Evolutionary conservation across 2,113 vertebrate genomes (phyloP).

Genomic region (Aldabrachelys gigantea): DNA sequence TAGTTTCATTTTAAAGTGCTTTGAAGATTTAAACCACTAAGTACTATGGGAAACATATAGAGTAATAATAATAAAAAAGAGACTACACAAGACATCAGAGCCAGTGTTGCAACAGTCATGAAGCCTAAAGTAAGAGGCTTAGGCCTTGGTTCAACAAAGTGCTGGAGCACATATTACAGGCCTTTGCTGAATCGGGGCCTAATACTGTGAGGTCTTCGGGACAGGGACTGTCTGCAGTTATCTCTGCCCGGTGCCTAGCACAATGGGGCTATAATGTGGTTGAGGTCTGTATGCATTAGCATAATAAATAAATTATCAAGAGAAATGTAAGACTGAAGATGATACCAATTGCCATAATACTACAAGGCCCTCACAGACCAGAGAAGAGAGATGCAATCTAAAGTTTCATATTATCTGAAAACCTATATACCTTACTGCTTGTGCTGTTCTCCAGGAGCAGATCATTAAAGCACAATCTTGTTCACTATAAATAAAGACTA

Average conservation of each 20-base stretch:
- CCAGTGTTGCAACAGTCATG: constrained; percentile 67
- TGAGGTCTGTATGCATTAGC: constrained; percentile 21
- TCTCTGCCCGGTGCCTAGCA: constrained; percentile 36
- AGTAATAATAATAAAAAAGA: constrained; percentile 58
- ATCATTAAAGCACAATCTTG: constrained; percentile 57
- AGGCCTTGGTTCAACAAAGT: neutral
- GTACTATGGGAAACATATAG: constrained; percentile 52
- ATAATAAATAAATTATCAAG: constrained; percentile 7
- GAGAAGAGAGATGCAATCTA: neutral
- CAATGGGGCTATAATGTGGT: constrained; percentile 46
- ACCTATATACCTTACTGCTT: constrained; percentile 42
- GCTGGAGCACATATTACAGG: constrained; percentile 21
- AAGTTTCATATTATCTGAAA: constrained; percentile 44
- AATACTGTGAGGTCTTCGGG: constrained; percentile 64
- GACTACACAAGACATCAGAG: constrained; percentile 18
- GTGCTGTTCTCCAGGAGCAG: constrained; percentile 20
- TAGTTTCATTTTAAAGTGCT: constrained; percentile 65
- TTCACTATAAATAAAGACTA: constrained; percentile 67
- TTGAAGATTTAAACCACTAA: constrained; percentile 67
- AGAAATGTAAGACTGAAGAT: constrained; percentile 14
- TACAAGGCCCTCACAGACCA: neutral
- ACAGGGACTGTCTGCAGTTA: constrained; percentile 64
- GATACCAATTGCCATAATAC: constrained; percentile 11
- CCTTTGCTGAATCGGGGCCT: constrained; percentile 68
- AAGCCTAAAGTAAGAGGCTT: constrained; percentile 67